phyloP scores from a whole-genome alignment of 2,888 invertebrate genomes.

The Cepaea hortensis region DNA sequence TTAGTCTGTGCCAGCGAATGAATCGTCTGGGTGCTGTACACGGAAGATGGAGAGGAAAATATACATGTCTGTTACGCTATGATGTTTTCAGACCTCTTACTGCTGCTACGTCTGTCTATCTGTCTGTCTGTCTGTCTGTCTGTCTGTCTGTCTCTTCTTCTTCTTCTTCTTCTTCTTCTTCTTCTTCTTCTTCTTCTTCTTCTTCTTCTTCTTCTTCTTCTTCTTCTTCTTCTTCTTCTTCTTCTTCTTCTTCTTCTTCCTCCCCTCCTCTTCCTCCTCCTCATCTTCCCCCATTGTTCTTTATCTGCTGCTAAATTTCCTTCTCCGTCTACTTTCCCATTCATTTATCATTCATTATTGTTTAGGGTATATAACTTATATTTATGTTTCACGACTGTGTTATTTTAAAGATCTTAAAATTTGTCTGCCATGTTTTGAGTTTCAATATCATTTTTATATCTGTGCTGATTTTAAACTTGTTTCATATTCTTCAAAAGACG shows the following conservation, averaged over 20 bases:
- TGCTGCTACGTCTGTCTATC: not conserved
- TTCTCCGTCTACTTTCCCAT: not conserved
- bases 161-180: constrained; percentile 11
- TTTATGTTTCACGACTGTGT: not conserved
- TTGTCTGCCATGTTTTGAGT: too few species aligned
- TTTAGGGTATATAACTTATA: not conserved
- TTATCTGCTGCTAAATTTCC: not conserved
- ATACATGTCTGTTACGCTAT: too few species aligned
- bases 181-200: not conserved
- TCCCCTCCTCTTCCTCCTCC: not conserved
- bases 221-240: not conserved
- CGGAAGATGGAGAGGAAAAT: too few species aligned
- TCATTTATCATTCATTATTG: not conserved
- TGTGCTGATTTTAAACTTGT: too few species aligned
- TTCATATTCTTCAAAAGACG: too few species aligned
- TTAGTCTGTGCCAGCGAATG: too few species aligned
- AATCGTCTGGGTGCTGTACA: not conserved
- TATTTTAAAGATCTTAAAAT: not conserved
- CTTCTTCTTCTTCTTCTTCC: not conserved
- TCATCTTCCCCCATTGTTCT: not conserved
- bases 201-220: constrained; percentile 10
- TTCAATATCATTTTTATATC: too few species aligned
- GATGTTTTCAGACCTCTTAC: too few species aligned
- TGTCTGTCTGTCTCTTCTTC: not conserved
- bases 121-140: not conserved